Base-by-base conservation (phyloP, 1,140 invertebrate genomes). In the Battus philenor region DNA sequence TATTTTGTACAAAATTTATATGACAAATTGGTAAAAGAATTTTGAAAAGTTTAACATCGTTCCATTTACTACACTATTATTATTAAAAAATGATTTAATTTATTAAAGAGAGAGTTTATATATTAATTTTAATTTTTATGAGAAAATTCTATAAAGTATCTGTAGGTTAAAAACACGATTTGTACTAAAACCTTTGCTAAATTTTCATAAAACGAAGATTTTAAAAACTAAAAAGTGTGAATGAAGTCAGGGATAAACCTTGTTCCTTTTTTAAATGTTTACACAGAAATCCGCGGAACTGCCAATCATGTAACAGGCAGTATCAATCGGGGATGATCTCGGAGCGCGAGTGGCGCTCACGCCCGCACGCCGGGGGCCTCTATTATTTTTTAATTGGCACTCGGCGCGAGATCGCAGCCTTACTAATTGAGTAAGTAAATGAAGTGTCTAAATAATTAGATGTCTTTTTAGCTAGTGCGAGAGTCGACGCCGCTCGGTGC, bases 301-400 rank as follows among this genome's bases (percentile, higher is more conserved):
- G 52, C 55, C 53, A 65, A 66, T 68, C 67, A 71, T 56, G 59
- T 50, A 65, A 69, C 60, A 69, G 59, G 59, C 55, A 67, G 58
- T 65, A 66, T 70, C 63, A 74, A 77, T 74, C 60, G 66, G 59
- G 61, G 61, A 71, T 67, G 69, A 73, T 75, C 63, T 71, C 69
- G 71, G 71, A 75, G 62, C 64, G 61, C 53, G 61, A 68, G 66
- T 59, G 58, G 47, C 63, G 50, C 64, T 77, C 68, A 75, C 73
- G 48, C 73, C 76, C 73, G 57, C 67, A 75, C 69, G 50, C 59
- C 51, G 65, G 54, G 66, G 27, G 59, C 50, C 60, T 70, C 77
- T 78, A 75, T 76, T 78, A 79, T 79, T 79, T 81, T 79, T 82
- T 82, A 80, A 80, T 82, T 80, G 78, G 78, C 68, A 77, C 76